Evolutionary conservation across 2,113 vertebrate genomes (phyloP).

Genomic region (Pogonocichla stellata): DNA sequence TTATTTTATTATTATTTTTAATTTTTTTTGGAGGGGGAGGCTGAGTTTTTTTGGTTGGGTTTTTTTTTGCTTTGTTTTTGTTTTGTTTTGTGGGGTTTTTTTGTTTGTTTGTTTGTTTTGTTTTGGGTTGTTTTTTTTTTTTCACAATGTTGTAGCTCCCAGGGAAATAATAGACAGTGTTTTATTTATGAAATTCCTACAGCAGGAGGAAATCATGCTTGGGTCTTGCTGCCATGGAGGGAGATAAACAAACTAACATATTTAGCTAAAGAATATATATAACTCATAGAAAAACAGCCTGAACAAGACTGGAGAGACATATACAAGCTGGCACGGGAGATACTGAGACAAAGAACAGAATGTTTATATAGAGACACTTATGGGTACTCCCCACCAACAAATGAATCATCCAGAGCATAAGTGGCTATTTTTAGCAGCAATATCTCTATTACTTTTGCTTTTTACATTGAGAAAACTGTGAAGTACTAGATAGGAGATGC

Average conservation of each 20-base stretch:
- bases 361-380: constrained; percentile 23
- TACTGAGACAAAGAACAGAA: background rate
- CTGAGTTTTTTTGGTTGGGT: background rate
- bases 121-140: background rate
- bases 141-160: background rate
- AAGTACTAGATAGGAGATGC: background rate
- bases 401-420: background rate
- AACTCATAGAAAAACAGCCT: background rate
- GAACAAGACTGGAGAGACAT: background rate
- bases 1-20: background rate
- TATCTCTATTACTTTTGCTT: background rate
- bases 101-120: background rate
- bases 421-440: constrained; percentile 19
- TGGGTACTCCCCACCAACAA: background rate
- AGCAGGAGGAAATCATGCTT: background rate
- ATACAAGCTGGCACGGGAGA: background rate
- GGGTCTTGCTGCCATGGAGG: background rate
- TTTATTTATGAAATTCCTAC: constrained; percentile 5
- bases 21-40: rapidly evolving
- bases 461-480: background rate
- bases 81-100: no score
- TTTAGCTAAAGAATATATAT: background rate
- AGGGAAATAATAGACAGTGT: background rate
- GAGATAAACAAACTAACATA: background rate
- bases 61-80: background rate